Base-by-base conservation (phyloP, 1,140 invertebrate genomes). In the Eupeodes corollae region DNA sequence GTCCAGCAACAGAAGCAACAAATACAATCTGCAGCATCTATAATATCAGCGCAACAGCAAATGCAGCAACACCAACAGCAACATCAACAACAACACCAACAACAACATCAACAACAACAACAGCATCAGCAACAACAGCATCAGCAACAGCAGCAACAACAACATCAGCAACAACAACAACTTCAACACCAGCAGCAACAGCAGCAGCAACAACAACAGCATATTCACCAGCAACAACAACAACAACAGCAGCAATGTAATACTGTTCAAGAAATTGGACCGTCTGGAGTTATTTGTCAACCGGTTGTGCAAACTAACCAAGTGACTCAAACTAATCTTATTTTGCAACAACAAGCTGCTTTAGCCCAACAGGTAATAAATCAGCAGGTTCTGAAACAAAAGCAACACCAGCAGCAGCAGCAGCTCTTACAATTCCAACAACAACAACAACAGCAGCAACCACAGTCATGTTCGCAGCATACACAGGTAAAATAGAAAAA, bases 111-210 rank as follows among this genome's bases (percentile, higher is more conserved):
- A 31, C 41, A 32, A 26, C 51, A 47, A 53, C 52, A 50, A 43
- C 55, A 53, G 53, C 50, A 50, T 39, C 59, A 55, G 33, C 53
- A 54, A 13, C 32, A 60, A 30, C 50, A 66, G 13, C 47, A 49
- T 1, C 59, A 60, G 26, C 57, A 61, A 19, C 73, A 74, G 47
- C 71, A 69, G 46, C 69, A 59, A 42, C n/a, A n/a, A n/a, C n/a
- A n/a, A n/a, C 34, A 35, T 5, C 21, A 26, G 21, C 52, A 54
- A 14, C 44, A 47, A 1, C 59, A 60, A 31, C 57, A 61, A 19
- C 73, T 74, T 46, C 59, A 58, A 31, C 58, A 55, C 35, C 51
- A 56, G 30, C 66, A 61, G 34, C 58, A 63, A 39, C 50, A 49
- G 14, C 21, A 51, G 31, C 35, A 52, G n/a, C 46, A 50, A 31